Evolutionary conservation across 2,797 vertebrate species (phyloP).

Genomic region (Arremon brunneinucha): DNA sequence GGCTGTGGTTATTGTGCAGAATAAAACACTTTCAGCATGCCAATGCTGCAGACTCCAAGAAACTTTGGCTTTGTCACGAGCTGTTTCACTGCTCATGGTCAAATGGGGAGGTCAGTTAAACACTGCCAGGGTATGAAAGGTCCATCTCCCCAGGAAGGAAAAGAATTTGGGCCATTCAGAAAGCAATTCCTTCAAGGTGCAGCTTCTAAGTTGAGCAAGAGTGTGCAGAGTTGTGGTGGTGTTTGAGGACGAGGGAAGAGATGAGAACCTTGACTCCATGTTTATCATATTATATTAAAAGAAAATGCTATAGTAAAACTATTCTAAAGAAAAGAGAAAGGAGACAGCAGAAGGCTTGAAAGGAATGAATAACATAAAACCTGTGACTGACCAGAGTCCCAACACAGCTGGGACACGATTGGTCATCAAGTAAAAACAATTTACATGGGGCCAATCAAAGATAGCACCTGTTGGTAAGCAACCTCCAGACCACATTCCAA

Average conservation of each 20-base stretch:
- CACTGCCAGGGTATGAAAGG: background rate
- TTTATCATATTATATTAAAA: background rate
- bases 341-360: background rate
- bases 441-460: too few relatives aligned
- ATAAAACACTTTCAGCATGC: background rate
- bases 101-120: background rate
- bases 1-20: background rate
- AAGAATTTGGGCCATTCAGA: background rate
- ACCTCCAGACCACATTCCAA: too few relatives aligned
- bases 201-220: background rate
- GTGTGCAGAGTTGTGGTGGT: background rate
- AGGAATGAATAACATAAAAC: background rate
- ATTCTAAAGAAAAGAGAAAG: background rate
- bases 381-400: background rate
- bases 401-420: too few relatives aligned
- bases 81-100: background rate
- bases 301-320: background rate
- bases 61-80: background rate
- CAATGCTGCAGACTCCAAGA: background rate
- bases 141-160: background rate
- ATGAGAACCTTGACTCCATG: background rate
- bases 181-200: background rate
- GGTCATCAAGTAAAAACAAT: too few relatives aligned
- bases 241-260: background rate
- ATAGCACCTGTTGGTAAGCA: too few relatives aligned